These are phyloP conservation scores for Centropyge bicolor DNA, from an alignment of 2,797 vertebrate genomes.

Conservation along the genomic window DNA sequence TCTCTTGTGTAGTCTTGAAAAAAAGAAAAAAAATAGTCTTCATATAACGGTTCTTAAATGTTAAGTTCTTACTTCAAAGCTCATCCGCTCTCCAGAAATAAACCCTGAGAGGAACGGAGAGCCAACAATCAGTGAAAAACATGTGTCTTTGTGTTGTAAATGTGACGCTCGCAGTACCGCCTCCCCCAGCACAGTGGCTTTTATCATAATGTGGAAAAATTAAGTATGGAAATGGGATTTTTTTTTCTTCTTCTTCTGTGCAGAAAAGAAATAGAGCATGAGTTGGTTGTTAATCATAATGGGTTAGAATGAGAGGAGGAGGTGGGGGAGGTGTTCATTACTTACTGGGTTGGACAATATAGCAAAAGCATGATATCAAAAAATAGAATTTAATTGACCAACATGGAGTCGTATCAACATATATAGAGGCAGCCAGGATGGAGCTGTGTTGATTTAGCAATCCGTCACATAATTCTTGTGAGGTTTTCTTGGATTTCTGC, in stretches of 20 bases:
- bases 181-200: conserved; percentile 36
- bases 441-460: background rate
- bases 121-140: conserved; percentile 37
- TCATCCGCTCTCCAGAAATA: conserved; percentile 44
- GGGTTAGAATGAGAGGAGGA: background rate
- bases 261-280: conserved; percentile 33
- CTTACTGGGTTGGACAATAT: background rate
- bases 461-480: background rate
- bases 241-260: conserved; percentile 27
- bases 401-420: background rate
- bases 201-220: conserved; percentile 50
- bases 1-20: background rate
- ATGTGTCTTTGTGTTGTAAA: conserved; percentile 53
- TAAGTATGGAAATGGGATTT: conserved; percentile 45
- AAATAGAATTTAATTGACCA: background rate
- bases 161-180: background rate
- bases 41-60: conserved; percentile 28
- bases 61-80: conserved; percentile 60
- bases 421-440: background rate
- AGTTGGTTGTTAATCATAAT: conserved; percentile 40
- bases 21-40: conserved; percentile 22
- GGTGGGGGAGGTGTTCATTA: background rate
- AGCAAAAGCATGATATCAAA: background rate
- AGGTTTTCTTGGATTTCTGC: background rate
- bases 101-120: conserved; percentile 30